These are phyloP conservation scores for Sympetrum striolatum DNA, from an alignment of 2,888 invertebrate genomes.

Conservation along the genomic window DNA sequence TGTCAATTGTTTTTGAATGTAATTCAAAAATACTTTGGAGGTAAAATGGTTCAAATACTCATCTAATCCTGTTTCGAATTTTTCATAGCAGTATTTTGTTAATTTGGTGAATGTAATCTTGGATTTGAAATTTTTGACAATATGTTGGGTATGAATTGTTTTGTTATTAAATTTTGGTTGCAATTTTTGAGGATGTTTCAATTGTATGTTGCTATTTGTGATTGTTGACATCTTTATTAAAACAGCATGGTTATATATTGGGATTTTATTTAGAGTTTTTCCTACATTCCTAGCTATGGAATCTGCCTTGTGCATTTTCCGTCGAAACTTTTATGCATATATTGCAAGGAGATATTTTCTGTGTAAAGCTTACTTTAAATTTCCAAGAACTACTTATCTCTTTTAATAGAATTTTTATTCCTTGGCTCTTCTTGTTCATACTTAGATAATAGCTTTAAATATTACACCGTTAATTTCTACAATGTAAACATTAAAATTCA, in stretches of 20 bases:
- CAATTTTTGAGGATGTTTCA: neutral
- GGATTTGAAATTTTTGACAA: neutral
- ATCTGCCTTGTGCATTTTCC: too few relatives aligned
- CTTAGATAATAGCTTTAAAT: too few relatives aligned
- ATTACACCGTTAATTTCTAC: too few relatives aligned
- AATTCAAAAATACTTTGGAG: neutral
- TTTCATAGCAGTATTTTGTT: neutral
- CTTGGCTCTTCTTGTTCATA: too few relatives aligned
- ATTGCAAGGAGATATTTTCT: too few relatives aligned
- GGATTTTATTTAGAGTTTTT: neutral
- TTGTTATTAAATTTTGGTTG: neutral
- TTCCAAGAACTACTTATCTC: too few relatives aligned
- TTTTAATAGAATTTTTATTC: too few relatives aligned
- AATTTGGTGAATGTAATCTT: neutral
- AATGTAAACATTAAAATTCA: too few relatives aligned
- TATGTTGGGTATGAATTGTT: neutral
- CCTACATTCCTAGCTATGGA: neutral
- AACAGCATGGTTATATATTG: neutral
- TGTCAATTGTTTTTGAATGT: neutral
- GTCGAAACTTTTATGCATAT: too few relatives aligned
- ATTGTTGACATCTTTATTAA: neutral
- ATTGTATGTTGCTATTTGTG: neutral
- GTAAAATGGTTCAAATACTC: neutral
- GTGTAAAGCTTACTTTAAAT: too few relatives aligned
- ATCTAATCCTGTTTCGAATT: neutral